These are phyloP conservation scores for Coregonus clupeaformis DNA, from an alignment of 2,113 vertebrate genomes.

Conservation along the genomic window DNA sequence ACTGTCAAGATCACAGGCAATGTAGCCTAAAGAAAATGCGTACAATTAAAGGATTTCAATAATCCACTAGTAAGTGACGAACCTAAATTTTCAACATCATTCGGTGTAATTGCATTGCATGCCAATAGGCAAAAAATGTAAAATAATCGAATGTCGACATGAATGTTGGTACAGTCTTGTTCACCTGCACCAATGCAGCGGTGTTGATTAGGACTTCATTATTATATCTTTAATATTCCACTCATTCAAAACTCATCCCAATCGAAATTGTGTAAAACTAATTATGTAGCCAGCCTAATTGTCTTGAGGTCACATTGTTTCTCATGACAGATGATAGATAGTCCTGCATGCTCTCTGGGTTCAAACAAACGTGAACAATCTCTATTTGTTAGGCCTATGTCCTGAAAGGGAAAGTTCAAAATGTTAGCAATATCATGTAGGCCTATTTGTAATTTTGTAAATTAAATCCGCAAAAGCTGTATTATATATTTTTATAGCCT, in stretches of 20 bases:
- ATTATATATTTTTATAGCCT: slow-evolving; percentile 64
- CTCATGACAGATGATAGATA: too few species aligned
- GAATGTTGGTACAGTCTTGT: background rate
- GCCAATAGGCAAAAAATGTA: background rate
- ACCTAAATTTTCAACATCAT: slow-evolving; percentile 26
- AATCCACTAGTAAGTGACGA: slow-evolving; percentile 27
- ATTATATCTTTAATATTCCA: background rate
- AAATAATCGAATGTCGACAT: background rate
- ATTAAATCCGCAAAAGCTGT: slow-evolving; percentile 40
- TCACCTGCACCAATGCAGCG: background rate
- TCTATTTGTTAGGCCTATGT: background rate
- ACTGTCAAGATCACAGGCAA: background rate
- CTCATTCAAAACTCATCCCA: background rate
- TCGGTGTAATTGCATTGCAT: background rate
- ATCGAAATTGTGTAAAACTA: background rate
- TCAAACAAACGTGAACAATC: too few species aligned
- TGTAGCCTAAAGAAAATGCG: background rate
- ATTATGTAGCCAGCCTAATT: too few species aligned
- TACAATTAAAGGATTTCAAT: background rate
- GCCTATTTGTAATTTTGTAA: slow-evolving; percentile 24
- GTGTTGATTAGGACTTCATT: background rate
- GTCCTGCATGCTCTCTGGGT: too few species aligned
- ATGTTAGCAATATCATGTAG: slow-evolving; percentile 10
- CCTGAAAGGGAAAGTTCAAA: slow-evolving; percentile 6
- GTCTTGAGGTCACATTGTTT: background rate